phyloP scores from a whole-genome alignment of 1,140 invertebrate species.

The Drosophila parvula region DNA sequence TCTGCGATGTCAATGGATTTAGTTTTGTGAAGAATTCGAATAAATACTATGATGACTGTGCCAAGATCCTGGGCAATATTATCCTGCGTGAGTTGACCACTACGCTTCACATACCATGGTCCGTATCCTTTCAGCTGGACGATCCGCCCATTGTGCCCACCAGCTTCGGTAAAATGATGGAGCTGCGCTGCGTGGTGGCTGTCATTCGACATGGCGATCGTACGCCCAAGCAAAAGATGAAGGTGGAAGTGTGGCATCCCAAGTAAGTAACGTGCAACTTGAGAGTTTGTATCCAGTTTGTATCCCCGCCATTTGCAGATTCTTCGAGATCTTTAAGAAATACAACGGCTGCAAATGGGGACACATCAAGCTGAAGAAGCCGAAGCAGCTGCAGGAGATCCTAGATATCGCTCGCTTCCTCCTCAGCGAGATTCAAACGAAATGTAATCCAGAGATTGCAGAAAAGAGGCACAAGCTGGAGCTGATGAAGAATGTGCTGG shows the following conservation, averaged over 20 bases:
- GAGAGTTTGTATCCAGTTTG: too few relatives aligned
- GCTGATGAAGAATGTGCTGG: constrained; percentile 98
- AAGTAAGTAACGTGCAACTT: constrained; percentile 87
- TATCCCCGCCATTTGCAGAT: constrained; percentile 86
- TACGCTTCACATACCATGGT: constrained; percentile 98
- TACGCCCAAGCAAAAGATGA: constrained; percentile 99
- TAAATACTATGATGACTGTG: constrained; percentile 99
- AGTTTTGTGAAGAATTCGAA: constrained; percentile 99
- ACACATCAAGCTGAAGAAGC: constrained; percentile 98
- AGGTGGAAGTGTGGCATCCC: constrained; percentile 98
- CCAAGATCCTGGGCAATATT: constrained; percentile 97
- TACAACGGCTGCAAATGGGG: constrained; percentile 98
- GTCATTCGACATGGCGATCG: constrained; percentile 99
- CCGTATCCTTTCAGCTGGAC: constrained; percentile 97
- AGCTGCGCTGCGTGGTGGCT: constrained; percentile 97
- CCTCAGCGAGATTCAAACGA: constrained; percentile 93
- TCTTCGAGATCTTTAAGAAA: constrained; percentile 99
- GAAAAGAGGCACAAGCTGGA: constrained; percentile 98
- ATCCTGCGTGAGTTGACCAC: constrained; percentile 96
- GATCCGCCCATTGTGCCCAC: constrained; percentile 99
- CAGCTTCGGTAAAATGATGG: constrained; percentile 99
- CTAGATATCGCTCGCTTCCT: constrained; percentile 96
- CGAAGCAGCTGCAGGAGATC: constrained; percentile 98
- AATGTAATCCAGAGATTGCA: constrained; percentile 96
- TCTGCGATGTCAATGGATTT: constrained; percentile 99